Percentiles rank a stretch among this genome's conserved stretches.
Conservation (phyloP, 2,797 vertebrate genomes). For the Oreonectes daqikongensis region DNA sequence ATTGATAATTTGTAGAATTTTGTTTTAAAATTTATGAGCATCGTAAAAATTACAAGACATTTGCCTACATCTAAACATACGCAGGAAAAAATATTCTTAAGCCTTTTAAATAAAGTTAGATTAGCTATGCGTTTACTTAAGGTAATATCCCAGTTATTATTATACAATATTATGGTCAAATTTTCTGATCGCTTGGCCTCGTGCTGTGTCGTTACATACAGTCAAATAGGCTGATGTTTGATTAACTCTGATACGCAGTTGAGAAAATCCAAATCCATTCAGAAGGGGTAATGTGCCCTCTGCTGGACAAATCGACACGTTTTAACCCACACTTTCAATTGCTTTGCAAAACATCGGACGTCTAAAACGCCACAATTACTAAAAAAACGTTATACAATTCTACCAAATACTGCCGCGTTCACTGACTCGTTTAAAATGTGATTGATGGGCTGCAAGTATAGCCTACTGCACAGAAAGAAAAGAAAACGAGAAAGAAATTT, state of each 20-base stretch:
- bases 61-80: no score
- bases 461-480: no score
- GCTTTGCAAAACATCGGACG: background rate
- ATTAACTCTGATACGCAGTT: background rate
- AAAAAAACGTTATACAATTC: background rate
- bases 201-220: conserved; percentile 2
- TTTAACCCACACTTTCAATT: background rate
- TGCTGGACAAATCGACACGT: conserved; percentile 33
- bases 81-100: background rate
- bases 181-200: conserved; percentile 11
- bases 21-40: background rate
- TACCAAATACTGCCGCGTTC: background rate
- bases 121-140: background rate
- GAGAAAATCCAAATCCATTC: background rate
- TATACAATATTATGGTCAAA: background rate
- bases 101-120: background rate
- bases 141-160: conserved; percentile 3
- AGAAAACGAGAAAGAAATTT: no score
- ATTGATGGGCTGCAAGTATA: no score
- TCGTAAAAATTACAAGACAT: background rate
- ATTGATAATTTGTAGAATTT: no score
- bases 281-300: conserved; percentile 49
- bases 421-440: no score
- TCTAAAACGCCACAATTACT: background rate
- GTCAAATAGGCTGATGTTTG: conserved; percentile 17